Base-by-base conservation (phyloP, 2,113 vertebrate species). In the Poicephalus gulielmi region DNA sequence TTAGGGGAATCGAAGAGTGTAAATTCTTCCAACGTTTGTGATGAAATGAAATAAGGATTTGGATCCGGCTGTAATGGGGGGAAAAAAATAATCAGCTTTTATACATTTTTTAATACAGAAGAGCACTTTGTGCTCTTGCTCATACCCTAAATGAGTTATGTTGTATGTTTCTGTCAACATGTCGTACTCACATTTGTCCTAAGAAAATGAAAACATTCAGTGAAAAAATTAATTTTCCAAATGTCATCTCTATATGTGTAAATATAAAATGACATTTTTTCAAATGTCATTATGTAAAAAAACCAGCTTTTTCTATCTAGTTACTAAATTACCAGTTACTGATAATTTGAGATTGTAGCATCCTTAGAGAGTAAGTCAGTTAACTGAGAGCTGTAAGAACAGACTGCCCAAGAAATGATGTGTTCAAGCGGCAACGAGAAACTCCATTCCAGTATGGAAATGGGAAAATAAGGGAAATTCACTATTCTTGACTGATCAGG, bases 1-100 rank as follows among this genome's bases (percentile, higher is more conserved):
- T 95, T 89, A 91, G 39, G 47, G 62, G 62, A 94, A 76, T 85
- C 66, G 82, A 35, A 25, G 69, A 68, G 77, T 71, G 35, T 28
- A 95, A 94, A 89, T 84, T 95, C 89, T 52, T 84, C 50, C 57
- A 84, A 7, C 69, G 44, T 78, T 86, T 86, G 69, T 79, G 60
- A 37, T 31, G 7, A 79, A 74, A 92, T 75, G 43, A 89, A 95
- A 79, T 79, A 88, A 70, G 70, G 70, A 91, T 91, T 97, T 92
- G 52, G 57, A 82, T 87, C 70, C 84, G 17, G 10, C 46, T 5
- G 0, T 59, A 90, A 86, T 74, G 73, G n/a, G 49, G 31, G 25
- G 44, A 44, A 59, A 57, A 63, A 63, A 67, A 46, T 39, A 66
- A 78, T 30, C 57, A 76, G 31, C 41, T 81, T 74, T 35, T 62